Evolutionary conservation across 1,140 invertebrate species (phyloP).

Genomic region (Eueides isabella): DNA sequence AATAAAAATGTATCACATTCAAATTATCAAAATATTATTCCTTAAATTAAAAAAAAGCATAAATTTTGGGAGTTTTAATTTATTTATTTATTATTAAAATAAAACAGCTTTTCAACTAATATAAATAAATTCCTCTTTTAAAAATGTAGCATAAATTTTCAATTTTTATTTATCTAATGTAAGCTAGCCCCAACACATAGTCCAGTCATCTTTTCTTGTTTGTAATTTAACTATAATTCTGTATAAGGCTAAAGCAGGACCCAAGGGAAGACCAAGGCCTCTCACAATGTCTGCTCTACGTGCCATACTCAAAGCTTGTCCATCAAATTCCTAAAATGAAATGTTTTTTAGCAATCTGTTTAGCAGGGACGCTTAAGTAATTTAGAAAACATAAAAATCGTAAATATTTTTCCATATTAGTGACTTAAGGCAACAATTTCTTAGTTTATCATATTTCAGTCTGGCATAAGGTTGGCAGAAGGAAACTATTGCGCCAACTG

Average conservation of each 20-base stretch:
- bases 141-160: background rate
- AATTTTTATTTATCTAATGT: background rate
- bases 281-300: constrained; percentile 90
- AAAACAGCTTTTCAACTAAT: constrained; percentile 3
- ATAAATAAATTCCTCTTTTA: background rate
- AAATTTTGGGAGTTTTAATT: background rate
- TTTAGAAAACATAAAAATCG: no score
- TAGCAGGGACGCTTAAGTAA: no score
- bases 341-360: background rate
- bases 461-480: no score
- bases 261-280: constrained; percentile 90
- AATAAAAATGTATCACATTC: background rate
- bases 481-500: no score
- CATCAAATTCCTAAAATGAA: constrained; percentile 92
- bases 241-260: constrained; percentile 94
- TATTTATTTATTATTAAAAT: background rate
- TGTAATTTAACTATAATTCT: constrained; percentile 88
- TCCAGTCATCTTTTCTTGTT: constrained; percentile 86
- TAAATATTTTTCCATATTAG: no score
- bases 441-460: no score
- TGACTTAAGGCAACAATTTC: no score
- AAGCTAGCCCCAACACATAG: constrained; percentile 84
- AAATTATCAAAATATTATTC: background rate
- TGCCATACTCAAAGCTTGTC: constrained; percentile 90
- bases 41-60: background rate